Evolutionary conservation across 2,888 invertebrate genomes (phyloP).

Genomic region (Caenorhabditis angaria): DNA sequence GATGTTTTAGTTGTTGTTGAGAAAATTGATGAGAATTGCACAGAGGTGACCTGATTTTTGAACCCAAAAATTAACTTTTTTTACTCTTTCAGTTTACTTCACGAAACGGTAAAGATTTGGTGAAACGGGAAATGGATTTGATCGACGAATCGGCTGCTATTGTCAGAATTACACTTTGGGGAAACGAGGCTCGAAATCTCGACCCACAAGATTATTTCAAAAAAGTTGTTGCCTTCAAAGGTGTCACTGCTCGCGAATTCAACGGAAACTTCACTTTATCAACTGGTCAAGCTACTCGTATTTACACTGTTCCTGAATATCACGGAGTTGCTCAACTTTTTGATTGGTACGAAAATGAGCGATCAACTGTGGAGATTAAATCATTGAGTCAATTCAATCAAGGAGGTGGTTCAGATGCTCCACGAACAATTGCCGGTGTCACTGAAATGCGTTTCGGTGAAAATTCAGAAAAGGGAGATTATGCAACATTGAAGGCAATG

Average conservation of each 20-base stretch:
- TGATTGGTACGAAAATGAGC: slow-evolving; percentile 86
- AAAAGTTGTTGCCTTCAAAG: slow-evolving; percentile 87
- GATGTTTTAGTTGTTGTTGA: slow-evolving; percentile 67
- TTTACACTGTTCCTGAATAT: slow-evolving; percentile 88
- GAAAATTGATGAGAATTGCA: slow-evolving; percentile 41
- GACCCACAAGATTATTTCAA: slow-evolving; percentile 76
- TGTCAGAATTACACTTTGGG: slow-evolving; percentile 89
- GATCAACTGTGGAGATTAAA: slow-evolving; percentile 58
- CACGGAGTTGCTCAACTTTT: slow-evolving; percentile 85
- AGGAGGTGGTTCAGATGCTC: slow-evolving; percentile 6
- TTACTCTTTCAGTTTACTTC: slow-evolving; percentile 44
- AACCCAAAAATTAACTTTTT: not conserved
- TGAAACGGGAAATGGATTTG: slow-evolving; percentile 86
- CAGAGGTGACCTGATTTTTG: slow-evolving; percentile 28
- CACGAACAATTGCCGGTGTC: slow-evolving; percentile 28
- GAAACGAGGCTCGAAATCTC: slow-evolving; percentile 79
- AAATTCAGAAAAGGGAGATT: slow-evolving; percentile 77
- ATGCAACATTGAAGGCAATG: slow-evolving; percentile 83
- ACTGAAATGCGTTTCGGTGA: slow-evolving; percentile 51
- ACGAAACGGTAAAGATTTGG: slow-evolving; percentile 74
- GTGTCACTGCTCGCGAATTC: slow-evolving; percentile 86
- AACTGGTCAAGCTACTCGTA: slow-evolving; percentile 69
- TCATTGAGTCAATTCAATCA: slow-evolving; percentile 31
- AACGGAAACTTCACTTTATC: slow-evolving; percentile 78
- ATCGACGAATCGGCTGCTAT: slow-evolving; percentile 86